Conservation (phyloP, 2,113 vertebrate genomes). For the Gyps fulvus region DNA sequence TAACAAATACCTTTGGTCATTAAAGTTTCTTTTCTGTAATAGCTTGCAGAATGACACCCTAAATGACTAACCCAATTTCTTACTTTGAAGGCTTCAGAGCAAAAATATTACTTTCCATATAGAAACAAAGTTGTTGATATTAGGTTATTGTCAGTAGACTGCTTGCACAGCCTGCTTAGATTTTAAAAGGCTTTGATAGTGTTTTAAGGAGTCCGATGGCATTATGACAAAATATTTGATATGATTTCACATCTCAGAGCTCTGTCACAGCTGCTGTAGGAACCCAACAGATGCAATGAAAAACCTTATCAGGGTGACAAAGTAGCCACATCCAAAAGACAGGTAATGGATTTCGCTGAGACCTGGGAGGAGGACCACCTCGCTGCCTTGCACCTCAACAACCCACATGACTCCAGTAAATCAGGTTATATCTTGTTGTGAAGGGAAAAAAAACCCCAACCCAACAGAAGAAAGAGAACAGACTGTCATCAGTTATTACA, state of each 20-base stretch:
- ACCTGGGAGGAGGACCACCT: background rate
- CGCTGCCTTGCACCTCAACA: background rate
- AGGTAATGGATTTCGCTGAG: background rate
- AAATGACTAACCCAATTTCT: background rate
- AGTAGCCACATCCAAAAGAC: background rate
- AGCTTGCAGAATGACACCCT: background rate
- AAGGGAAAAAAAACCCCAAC: background rate
- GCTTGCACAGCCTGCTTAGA: background rate
- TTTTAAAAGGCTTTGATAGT: background rate
- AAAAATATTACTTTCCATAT: background rate
- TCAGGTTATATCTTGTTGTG: background rate
- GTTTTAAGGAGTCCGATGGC: background rate
- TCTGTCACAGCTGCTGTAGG: background rate
- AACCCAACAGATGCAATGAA: background rate
- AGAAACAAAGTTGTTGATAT: background rate
- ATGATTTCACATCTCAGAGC: background rate
- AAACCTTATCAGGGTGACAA: background rate
- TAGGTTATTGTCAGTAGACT: background rate
- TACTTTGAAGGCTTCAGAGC: background rate
- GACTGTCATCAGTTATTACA: background rate
- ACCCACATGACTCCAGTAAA: background rate
- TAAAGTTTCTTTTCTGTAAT: background rate
- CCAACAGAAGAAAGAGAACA: background rate
- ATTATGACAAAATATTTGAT: background rate
- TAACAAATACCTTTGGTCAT: background rate